A percentile compares a stretch with the other conserved stretches of the same genome.
Evolutionary conservation across 2,888 invertebrate genomes (phyloP).

Genomic region (Ditula angustiorana): DNA sequence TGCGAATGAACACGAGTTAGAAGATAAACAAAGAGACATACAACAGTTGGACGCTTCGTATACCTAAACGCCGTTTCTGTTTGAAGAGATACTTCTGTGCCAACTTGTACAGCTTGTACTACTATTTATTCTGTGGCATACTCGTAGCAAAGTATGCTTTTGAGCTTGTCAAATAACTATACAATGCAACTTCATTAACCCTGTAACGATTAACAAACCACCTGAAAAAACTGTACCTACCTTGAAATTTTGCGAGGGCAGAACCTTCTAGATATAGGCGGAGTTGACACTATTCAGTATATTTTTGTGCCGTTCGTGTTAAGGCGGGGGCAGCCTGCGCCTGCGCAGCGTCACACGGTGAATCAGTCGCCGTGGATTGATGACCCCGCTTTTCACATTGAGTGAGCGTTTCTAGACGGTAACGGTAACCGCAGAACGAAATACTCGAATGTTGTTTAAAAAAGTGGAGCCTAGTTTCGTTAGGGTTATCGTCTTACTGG

Average conservation of each 20-base stretch:
- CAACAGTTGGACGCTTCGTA: no score
- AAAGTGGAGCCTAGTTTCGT: slow-evolving; percentile 47
- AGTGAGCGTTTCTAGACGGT: slow-evolving; percentile 63
- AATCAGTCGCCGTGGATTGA: slow-evolving; percentile 68
- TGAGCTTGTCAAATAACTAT: slow-evolving; percentile 8
- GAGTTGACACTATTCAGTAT: background rate
- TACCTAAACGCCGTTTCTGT: no score
- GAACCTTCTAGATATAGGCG: slow-evolving; percentile 1
- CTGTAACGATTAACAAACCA: background rate
- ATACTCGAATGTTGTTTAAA: slow-evolving; percentile 22
- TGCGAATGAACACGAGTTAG: no score
- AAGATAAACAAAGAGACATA: no score
- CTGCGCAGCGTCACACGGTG: slow-evolving; percentile 53
- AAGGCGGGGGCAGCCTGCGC: slow-evolving; percentile 46
- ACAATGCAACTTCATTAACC: slow-evolving; percentile 9
- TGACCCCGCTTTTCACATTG: slow-evolving; percentile 60
- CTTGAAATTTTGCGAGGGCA: background rate
- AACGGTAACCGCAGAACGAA: slow-evolving; percentile 57
- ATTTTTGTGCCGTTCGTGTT: slow-evolving; percentile 33
- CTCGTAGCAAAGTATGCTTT: background rate
- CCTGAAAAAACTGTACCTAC: background rate
- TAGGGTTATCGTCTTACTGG: background rate
- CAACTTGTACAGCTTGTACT: no score
- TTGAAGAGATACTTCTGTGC: no score
- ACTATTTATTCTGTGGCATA: no score